Base-by-base conservation (phyloP, 1,140 invertebrate genomes). In the Maniola jurtina region DNA sequence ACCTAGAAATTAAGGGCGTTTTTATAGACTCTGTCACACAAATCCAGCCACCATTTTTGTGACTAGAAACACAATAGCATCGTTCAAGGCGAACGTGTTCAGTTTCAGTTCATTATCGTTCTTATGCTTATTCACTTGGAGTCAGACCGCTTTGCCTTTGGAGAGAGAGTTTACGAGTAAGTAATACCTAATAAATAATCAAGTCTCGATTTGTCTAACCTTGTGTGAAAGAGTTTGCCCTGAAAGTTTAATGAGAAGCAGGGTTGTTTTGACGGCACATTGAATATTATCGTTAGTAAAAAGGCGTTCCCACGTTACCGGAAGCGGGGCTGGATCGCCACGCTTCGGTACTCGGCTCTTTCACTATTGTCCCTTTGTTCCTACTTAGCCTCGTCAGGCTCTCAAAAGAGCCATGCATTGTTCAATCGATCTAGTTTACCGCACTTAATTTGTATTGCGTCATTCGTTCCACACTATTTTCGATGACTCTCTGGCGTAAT, bases 361-460 rank as follows among this genome's bases (percentile, higher is more conserved):
- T 81, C 70, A 80, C 83, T 78, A 83, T 86, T 84, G 79, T 83
- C 77, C 83, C 80, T 84, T 89, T 88, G 85, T 86, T 81, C 77
- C 70, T 82, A 78, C 76, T 81, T 80, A 77, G 75, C 77, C 72
- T 75, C 77, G 77, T 84, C 79, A 80, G 75, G 60, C 76, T 76
- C 61, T 79, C 69, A 79, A 85, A 80, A 82, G 83, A 83, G 76
- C 78, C 73, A 64, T 72, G 71, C 76, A 79, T 79, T 78, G 76
- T 83, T 80, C 70, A 73, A 79, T 70, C 70, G 76, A 78, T 82
- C 76, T 81, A 83, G 77, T 86, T 86, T 79, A 77, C 68, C 74
- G 76, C 80, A 79, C 75, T 83, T 82, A 79, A 83, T 84, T 83
- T 68, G 74, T 80, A 80, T 83, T 84, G 79, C 82, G 77, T 81